phyloP scores from a whole-genome alignment of 2,113 vertebrate genomes.

The Nyctibius bracteatus region DNA sequence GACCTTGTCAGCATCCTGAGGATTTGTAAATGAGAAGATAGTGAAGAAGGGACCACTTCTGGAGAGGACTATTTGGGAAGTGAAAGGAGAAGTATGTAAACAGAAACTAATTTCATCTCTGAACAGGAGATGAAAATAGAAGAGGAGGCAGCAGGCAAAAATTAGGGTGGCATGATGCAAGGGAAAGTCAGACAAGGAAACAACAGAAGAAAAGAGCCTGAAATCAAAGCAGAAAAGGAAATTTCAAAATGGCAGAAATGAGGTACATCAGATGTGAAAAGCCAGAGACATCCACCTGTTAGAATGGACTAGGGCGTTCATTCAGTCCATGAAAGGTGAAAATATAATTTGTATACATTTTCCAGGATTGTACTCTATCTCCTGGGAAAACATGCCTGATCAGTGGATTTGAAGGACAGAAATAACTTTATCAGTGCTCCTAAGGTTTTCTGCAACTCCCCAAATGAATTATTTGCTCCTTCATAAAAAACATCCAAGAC shows the following conservation, averaged over 20 bases:
- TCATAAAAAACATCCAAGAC: background rate
- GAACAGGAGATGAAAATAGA: background rate
- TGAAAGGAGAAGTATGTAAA: background rate
- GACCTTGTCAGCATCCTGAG: background rate
- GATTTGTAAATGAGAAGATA: background rate
- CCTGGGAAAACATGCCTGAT: background rate
- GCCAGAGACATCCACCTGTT: rapidly evolving
- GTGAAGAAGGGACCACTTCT: background rate
- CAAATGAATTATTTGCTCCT: background rate
- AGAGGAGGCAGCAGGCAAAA: background rate
- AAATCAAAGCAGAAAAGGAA: background rate
- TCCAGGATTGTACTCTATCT: background rate
- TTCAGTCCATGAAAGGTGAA: background rate
- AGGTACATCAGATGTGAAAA: background rate
- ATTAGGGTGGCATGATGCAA: background rate
- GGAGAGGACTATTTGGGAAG: background rate
- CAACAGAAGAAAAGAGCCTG: background rate
- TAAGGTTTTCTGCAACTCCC: background rate
- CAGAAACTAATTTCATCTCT: background rate
- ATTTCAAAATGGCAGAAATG: background rate
- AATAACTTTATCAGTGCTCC: background rate
- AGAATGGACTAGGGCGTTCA: background rate
- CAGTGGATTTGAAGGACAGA: background rate
- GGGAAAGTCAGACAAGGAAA: background rate
- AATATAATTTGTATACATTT: background rate